A percentile compares a stretch with the other conserved stretches of the same genome.
Evolutionary conservation across 1,140 invertebrate genomes (phyloP).

Genomic region (Cydia strobilella): DNA sequence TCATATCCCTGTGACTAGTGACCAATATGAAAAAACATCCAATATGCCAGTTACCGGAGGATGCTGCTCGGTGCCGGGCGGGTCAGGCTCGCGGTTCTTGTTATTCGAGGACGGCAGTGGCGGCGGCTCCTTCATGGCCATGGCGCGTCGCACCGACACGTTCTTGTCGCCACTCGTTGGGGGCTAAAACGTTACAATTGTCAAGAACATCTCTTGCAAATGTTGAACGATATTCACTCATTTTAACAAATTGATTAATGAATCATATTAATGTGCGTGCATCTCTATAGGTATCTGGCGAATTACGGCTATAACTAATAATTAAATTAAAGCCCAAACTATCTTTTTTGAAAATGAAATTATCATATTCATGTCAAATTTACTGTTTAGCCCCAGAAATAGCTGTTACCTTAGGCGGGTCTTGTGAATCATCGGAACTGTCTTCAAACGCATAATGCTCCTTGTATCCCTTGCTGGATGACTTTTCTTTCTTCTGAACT

Average conservation of each 20-base stretch:
- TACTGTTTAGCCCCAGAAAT: background rate
- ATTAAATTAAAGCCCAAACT: no score
- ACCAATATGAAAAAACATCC: no score
- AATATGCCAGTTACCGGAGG: no score
- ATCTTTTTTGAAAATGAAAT: no score
- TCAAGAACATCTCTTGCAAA: background rate
- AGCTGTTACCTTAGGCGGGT: slow-evolving; percentile 58
- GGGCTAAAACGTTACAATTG: slow-evolving; percentile 34
- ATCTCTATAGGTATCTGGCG: no score
- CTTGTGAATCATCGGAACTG: slow-evolving; percentile 77
- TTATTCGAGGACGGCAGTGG: slow-evolving; percentile 60
- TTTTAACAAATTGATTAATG: no score
- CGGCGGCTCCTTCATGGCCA: slow-evolving; percentile 81
- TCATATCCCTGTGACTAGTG: no score
- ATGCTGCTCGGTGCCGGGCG: slow-evolving; percentile 73
- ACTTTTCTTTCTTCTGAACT: slow-evolving; percentile 78
- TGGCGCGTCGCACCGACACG: slow-evolving; percentile 80
- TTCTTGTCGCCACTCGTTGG: slow-evolving; percentile 75
- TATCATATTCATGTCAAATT: background rate
- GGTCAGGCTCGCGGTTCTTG: slow-evolving; percentile 73
- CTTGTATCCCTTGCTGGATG: slow-evolving; percentile 68
- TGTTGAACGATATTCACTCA: no score
- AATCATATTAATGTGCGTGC: no score
- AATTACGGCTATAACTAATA: no score
- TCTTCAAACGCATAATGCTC: slow-evolving; percentile 79